Percentiles rank a stretch among this genome's conserved stretches.
Evolutionary conservation across 2,888 invertebrate species (phyloP).

Genomic region (Leucoma salicis): DNA sequence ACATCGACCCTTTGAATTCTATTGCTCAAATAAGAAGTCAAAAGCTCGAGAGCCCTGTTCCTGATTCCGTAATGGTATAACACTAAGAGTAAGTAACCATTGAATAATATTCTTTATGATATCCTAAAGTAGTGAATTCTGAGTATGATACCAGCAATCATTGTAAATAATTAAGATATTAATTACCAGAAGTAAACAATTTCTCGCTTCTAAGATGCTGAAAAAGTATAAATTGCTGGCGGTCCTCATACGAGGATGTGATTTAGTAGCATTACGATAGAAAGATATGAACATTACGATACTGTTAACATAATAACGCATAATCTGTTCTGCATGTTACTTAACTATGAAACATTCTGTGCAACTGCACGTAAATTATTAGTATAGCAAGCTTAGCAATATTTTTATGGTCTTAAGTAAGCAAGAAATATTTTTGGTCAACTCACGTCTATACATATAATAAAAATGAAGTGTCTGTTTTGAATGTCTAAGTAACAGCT

Average conservation of each 20-base stretch:
- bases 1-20: no score
- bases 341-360: slow-evolving; percentile 3
- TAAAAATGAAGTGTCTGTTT: no score
- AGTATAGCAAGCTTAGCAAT: neutral
- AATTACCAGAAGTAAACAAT: slow-evolving; percentile 7
- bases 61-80: no score
- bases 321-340: slow-evolving; percentile 3
- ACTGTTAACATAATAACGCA: slow-evolving; percentile 8
- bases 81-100: no score
- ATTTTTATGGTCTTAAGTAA: neutral
- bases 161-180: neutral
- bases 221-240: neutral
- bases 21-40: no score
- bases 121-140: no score
- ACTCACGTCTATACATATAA: no score
- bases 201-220: slow-evolving; percentile 10
- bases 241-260: slow-evolving; percentile 5
- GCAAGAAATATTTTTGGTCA: no score
- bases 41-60: no score
- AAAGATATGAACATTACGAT: slow-evolving; percentile 5
- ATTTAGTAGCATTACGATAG: slow-evolving; percentile 6
- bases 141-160: no score
- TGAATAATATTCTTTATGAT: no score
- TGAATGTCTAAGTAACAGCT: no score
- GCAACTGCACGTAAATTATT: slow-evolving; percentile 7